Conservation (phyloP, 2,888 invertebrate genomes). For the Macrosiphum euphorbiae region DNA sequence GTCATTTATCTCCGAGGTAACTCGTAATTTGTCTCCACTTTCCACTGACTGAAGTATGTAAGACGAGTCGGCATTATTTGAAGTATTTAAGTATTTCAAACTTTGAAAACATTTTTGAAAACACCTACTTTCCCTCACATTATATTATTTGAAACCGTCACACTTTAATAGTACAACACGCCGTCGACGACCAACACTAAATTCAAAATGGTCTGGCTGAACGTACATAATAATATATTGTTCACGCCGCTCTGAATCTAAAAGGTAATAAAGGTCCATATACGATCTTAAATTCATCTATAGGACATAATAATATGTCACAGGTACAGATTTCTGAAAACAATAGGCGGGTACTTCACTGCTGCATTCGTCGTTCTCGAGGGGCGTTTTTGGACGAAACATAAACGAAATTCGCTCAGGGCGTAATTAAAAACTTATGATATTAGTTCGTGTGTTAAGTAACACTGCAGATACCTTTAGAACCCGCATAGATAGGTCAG, state of each 20-base stretch:
- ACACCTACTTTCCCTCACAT: background rate
- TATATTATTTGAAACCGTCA: background rate
- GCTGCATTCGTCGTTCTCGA: background rate
- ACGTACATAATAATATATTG: too few relatives aligned
- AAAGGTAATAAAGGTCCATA: background rate
- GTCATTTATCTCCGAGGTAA: background rate
- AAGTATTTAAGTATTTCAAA: background rate
- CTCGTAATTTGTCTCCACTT: background rate
- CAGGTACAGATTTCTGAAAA: background rate
- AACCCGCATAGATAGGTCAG: background rate
- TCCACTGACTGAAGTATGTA: background rate
- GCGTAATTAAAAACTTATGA: background rate
- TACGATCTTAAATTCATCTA: background rate
- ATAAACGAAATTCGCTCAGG: background rate
- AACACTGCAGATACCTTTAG: background rate
- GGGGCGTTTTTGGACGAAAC: background rate
- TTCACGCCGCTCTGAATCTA: background rate
- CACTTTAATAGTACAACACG: background rate
- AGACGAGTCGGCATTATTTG: background rate
- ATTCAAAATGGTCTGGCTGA: background rate
- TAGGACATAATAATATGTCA: background rate
- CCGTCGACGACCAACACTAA: background rate
- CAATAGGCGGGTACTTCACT: background rate
- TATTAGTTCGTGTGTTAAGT: background rate
- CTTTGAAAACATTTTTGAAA: conserved; percentile 5